phyloP scores from a whole-genome alignment of 2,797 vertebrate species.

The Parotocinclus haroldoi region DNA sequence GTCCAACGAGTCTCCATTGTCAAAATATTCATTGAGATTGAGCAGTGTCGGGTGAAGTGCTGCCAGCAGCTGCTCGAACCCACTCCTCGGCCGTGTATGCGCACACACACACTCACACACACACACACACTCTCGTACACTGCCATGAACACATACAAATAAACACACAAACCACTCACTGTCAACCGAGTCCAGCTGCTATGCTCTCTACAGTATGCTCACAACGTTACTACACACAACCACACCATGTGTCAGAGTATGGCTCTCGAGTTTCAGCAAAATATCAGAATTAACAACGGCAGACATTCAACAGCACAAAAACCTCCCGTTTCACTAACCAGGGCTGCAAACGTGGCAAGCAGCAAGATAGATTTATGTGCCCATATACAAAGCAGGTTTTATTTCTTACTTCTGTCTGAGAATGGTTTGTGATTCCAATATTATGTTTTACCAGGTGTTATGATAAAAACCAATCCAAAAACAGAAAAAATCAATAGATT shows the following conservation, averaged over 20 bases:
- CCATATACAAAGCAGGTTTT: too few relatives aligned
- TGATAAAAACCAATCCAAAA: too few relatives aligned
- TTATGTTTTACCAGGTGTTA: too few relatives aligned
- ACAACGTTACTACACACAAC: slow-evolving; percentile 23
- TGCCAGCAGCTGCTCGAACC: slow-evolving; percentile 42
- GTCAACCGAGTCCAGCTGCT: neutral
- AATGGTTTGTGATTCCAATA: too few relatives aligned
- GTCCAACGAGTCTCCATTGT: slow-evolving; percentile 53
- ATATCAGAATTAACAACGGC: too few relatives aligned
- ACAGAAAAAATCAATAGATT: too few relatives aligned
- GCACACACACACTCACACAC: too few relatives aligned
- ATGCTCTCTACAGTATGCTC: slow-evolving; percentile 7
- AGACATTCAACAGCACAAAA: slow-evolving; percentile 64
- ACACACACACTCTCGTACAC: neutral
- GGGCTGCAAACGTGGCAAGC: slow-evolving; percentile 67
- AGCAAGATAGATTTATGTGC: slow-evolving; percentile 39
- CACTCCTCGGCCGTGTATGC: slow-evolving; percentile 16
- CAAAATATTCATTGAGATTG: slow-evolving; percentile 47
- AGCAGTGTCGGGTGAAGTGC: slow-evolving; percentile 24
- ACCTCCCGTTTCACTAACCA: slow-evolving; percentile 64
- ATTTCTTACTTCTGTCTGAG: too few relatives aligned
- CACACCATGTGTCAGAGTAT: neutral
- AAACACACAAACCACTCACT: neutral
- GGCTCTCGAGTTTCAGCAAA: too few relatives aligned
- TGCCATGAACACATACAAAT: slow-evolving; percentile 6